These are phyloP conservation scores for Drosophila differens DNA, from an alignment of 2,888 invertebrate species.

Conservation along the genomic window DNA sequence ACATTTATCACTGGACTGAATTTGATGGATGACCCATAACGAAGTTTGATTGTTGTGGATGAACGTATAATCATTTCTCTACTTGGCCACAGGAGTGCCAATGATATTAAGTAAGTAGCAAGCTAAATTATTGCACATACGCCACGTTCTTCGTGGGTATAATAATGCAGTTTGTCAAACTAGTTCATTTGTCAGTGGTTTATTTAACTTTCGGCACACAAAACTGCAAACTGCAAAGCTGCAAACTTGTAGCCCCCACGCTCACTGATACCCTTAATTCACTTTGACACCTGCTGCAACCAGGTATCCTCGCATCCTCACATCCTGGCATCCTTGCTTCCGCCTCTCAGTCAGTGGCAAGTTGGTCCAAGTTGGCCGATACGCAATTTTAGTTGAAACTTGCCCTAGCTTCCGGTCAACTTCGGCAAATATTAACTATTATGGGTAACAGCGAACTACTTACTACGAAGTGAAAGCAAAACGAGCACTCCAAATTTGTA, in stretches of 20 bases:
- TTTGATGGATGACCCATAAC: slow-evolving; percentile 30
- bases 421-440: slow-evolving; percentile 38
- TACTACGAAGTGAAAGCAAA: not conserved
- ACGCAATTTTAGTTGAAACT: slow-evolving; percentile 29
- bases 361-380: slow-evolving; percentile 35
- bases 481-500: not conserved
- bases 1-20: slow-evolving; percentile 25
- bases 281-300: slow-evolving; percentile 61
- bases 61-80: slow-evolving; percentile 16
- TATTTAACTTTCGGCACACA: slow-evolving; percentile 22
- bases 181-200: slow-evolving; percentile 11
- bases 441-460: slow-evolving; percentile 6
- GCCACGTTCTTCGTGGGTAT: slow-evolving; percentile 9
- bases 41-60: slow-evolving; percentile 14
- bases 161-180: slow-evolving; percentile 12
- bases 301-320: not conserved
- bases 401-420: slow-evolving; percentile 18
- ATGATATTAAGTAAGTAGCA: slow-evolving; percentile 28
- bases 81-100: slow-evolving; percentile 17
- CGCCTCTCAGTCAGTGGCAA: not conserved
- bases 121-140: slow-evolving; percentile 40
- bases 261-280: slow-evolving; percentile 45
- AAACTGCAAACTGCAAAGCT: slow-evolving; percentile 13
- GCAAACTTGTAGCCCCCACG: slow-evolving; percentile 23
- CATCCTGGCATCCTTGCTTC: not conserved